phyloP scores from a whole-genome alignment of 1,140 invertebrate genomes.

The Platyura marginata region DNA sequence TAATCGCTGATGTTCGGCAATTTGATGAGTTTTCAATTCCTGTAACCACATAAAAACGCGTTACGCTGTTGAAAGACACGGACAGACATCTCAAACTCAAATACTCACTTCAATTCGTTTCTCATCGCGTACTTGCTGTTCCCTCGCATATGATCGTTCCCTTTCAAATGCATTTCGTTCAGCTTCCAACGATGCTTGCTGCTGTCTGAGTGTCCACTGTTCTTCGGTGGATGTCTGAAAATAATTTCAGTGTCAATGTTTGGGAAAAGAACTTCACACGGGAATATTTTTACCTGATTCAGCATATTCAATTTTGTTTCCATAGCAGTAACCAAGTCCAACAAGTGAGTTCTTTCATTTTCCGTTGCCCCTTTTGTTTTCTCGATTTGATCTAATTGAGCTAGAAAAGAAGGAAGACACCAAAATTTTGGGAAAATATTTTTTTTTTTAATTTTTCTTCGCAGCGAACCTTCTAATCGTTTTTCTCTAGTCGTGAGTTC shows the following conservation, averaged over 20 bases:
- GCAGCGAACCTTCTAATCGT: conserved; percentile 17
- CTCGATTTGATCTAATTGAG: conserved; percentile 15
- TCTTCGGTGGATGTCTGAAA: conserved; percentile 18
- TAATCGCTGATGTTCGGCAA: conserved; percentile 24
- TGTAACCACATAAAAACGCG: neutral
- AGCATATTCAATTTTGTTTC: conserved; percentile 24
- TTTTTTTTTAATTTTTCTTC: neutral
- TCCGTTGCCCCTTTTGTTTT: conserved; percentile 25
- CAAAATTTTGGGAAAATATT: neutral
- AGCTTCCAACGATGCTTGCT: conserved; percentile 17
- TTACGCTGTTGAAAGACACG: neutral
- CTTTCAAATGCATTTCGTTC: conserved; percentile 23
- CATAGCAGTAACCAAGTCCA: conserved; percentile 25
- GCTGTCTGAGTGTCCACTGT: conserved; percentile 26
- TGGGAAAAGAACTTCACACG: too few species aligned
- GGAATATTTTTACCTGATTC: conserved; percentile 13
- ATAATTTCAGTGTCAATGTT: too few species aligned
- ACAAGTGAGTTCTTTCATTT: conserved; percentile 25
- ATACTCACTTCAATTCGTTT: conserved; percentile 11
- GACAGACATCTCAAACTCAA: too few species aligned
- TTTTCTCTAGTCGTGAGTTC: conserved; percentile 21
- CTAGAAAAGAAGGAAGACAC: neutral
- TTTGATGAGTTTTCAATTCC: conserved; percentile 23
- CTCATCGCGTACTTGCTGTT: conserved; percentile 18
- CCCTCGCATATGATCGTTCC: conserved; percentile 22